Evolutionary conservation across 2,888 invertebrate genomes (phyloP), one percentile per base, ranked within the genome.

Genomic region (Leptopilina syphax): DNA sequence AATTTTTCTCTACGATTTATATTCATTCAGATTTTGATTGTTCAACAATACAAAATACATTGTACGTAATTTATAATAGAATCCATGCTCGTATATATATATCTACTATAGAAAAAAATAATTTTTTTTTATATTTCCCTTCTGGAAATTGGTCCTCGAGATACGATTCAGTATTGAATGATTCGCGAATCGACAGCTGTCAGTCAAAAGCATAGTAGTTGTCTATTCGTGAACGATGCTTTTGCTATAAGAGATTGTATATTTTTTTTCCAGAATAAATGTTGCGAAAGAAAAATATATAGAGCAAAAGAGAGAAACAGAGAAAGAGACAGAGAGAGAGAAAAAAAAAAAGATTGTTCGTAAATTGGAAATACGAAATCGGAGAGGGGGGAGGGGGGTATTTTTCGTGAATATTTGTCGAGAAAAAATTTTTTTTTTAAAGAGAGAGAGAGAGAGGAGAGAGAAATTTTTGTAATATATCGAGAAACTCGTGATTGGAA

Each of bases 111-210:
- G 41, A 44, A 44, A 34, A 34, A 34, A 34, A 34, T 34, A 34
- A 34, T 34, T 34, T 34, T 34, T 27, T 27, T 27, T 27, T 34
- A 12, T 12, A n/a, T 70, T 54, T 70, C 12, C 27, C 70, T 13
- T 54, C 13, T 27, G 27, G 54, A 12, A 70, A 34, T 50, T 50
- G 13, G 13, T 13, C 70, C 24, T 63, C 76, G 57, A 47, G 65
- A n/a, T 68, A 63, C 67, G 50, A 41, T 76, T 54, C 63, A 73
- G 63, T 68, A 50, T 50, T 57, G 79, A 63, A 81, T 79, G 54
- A 70, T 81, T 81, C 77, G 76, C 65, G 79, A 79, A 78, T 82
- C 81, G 82, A 82, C 82, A 81, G 82, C 81, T 82, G 81, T 77
- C 82, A 78, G 65, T 82, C 79, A 81, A 65, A 44, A 60, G 57